Evolutionary conservation across 1,140 invertebrate genomes (phyloP).

Genomic region (Globodera rostochiensis): DNA sequence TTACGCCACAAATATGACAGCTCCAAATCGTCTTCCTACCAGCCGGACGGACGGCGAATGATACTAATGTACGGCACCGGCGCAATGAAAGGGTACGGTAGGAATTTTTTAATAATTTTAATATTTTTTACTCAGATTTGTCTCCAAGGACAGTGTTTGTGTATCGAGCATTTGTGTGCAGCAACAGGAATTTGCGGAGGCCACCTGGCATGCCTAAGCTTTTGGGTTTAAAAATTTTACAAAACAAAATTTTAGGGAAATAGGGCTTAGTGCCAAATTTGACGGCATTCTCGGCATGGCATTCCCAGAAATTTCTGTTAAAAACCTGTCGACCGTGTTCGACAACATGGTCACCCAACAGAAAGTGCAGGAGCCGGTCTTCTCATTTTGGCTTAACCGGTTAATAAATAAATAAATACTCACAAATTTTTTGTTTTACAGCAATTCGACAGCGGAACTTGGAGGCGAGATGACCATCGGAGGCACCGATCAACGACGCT

Average conservation of each 20-base stretch:
- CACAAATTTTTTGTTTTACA: slow-evolving; percentile 24
- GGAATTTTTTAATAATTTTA: not conserved
- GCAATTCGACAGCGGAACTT: slow-evolving; percentile 57
- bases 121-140: not conserved
- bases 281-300: slow-evolving; percentile 95
- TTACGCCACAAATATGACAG: slow-evolving; percentile 93
- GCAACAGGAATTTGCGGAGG: slow-evolving; percentile 92
- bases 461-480: slow-evolving; percentile 67
- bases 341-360: slow-evolving; percentile 88
- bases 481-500: slow-evolving; percentile 71
- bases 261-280: slow-evolving; percentile 83
- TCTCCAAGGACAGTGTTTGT: slow-evolving; percentile 42
- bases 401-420: slow-evolving; percentile 27
- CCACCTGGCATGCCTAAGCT: slow-evolving; percentile 70
- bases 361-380: slow-evolving; percentile 78
- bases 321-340: slow-evolving; percentile 77
- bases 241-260: slow-evolving; percentile 72
- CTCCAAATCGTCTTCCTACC: slow-evolving; percentile 80
- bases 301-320: slow-evolving; percentile 79
- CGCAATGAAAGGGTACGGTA: slow-evolving; percentile 82
- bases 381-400: slow-evolving; percentile 90
- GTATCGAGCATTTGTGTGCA: slow-evolving; percentile 58
- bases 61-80: slow-evolving; percentile 93
- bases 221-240: no score
- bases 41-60: slow-evolving; percentile 85